Evolutionary conservation across 2,113 vertebrate species (phyloP).

Genomic region (Furnarius figulus): DNA sequence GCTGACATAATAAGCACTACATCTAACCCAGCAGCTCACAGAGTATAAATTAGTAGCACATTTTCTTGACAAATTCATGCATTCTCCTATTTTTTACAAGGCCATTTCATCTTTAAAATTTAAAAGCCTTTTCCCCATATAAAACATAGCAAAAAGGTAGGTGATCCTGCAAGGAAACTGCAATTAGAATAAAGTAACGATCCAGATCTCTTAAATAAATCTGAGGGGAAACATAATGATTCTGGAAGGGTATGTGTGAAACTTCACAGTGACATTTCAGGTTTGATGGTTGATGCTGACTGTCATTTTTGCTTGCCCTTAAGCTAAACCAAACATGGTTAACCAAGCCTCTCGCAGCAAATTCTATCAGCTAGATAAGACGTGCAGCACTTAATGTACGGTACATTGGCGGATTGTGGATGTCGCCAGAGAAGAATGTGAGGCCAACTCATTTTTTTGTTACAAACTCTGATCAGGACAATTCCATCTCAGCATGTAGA

Average conservation of each 20-base stretch:
- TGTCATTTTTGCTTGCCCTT: conserved; percentile 23
- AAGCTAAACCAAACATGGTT: conserved; percentile 8
- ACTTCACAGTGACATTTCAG: not conserved
- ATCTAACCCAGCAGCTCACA: not conserved
- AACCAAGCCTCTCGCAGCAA: not conserved
- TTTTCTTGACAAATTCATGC: not conserved
- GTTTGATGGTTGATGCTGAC: not conserved
- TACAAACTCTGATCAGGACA: not conserved
- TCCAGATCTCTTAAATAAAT: not conserved
- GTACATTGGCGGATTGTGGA: conserved; percentile 4
- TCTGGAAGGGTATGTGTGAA: not conserved
- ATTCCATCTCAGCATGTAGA: not conserved
- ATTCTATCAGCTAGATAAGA: conserved; percentile 53
- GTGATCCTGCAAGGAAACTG: not conserved
- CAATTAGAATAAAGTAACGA: not conserved
- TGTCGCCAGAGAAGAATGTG: not conserved
- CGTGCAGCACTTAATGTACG: not conserved
- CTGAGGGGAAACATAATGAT: not conserved
- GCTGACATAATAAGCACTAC: not conserved
- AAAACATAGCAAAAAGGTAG: not conserved
- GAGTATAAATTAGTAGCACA: not conserved
- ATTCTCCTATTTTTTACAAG: not conserved
- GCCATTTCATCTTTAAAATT: not conserved
- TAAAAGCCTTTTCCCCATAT: not conserved
- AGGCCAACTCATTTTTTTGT: conserved; percentile 13